A percentile compares a stretch with the other conserved stretches of the same genome.
Conservation (phyloP, 1,140 invertebrate genomes). For the Eriocheir sinensis region DNA sequence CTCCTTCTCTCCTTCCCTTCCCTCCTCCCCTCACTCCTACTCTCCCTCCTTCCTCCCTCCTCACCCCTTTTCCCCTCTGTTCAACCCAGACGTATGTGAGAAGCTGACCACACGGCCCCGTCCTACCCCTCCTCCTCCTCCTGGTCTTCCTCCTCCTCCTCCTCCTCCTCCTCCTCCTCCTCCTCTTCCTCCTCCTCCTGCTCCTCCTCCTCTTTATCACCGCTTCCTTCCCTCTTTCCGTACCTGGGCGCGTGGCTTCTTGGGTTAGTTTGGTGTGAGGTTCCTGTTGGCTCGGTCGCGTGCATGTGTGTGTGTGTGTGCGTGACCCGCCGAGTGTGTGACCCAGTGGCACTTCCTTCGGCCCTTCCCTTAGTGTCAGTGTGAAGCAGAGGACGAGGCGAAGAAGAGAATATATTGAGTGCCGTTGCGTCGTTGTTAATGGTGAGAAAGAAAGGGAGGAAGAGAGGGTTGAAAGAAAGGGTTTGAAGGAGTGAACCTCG, state of each 20-base stretch:
- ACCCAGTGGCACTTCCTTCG: no score
- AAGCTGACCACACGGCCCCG: not conserved
- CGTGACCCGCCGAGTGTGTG: no score
- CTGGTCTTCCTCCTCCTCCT: not conserved
- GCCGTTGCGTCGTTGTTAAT: no score
- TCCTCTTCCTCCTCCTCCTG: not conserved
- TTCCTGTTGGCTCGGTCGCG: not conserved
- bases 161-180: not conserved
- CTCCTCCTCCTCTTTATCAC: not conserved
- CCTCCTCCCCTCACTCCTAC: not conserved
- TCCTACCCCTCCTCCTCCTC: not conserved
- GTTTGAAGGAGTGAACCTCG: no score
- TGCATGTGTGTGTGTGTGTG: not conserved
- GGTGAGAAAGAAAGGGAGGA: no score
- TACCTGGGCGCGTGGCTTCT: no score
- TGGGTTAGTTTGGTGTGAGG: not conserved
- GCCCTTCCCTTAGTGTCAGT: no score
- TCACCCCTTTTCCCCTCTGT: not conserved
- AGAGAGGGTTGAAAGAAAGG: no score
- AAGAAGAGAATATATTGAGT: no score
- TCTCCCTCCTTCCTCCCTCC: not conserved
- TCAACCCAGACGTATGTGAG: slow-evolving; percentile 30
- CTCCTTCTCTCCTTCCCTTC: not conserved
- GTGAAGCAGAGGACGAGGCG: no score
- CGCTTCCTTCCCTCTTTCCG: not conserved